Conservation (phyloP, 2,888 invertebrate species). For the Ophion ventricosus region DNA sequence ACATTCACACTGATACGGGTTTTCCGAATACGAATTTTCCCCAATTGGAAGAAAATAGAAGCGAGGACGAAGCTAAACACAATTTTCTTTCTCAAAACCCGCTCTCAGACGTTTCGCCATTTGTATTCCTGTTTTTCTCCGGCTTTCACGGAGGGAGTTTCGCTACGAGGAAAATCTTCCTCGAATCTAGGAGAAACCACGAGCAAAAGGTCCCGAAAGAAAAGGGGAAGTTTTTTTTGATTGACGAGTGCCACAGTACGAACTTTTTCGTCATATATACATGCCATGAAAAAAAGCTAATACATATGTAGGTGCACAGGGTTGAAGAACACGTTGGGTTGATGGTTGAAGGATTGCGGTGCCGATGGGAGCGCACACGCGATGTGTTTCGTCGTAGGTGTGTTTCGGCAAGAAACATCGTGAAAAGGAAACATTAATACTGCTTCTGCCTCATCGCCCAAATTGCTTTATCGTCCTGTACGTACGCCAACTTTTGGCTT, state of each 20-base stretch:
- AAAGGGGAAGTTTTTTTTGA: slow-evolving; percentile 37
- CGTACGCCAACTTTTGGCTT: slow-evolving; percentile 7
- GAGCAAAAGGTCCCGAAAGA: slow-evolving; percentile 12
- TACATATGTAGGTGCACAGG: slow-evolving; percentile 15
- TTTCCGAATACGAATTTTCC: slow-evolving; percentile 37
- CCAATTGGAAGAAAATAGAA: slow-evolving; percentile 18
- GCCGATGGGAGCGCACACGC: slow-evolving; percentile 32
- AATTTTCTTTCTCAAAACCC: slow-evolving; percentile 46
- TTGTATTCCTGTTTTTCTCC: slow-evolving; percentile 20
- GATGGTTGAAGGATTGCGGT: slow-evolving; percentile 54
- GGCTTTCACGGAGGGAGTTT: slow-evolving; percentile 8
- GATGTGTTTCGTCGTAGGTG: slow-evolving; percentile 50
- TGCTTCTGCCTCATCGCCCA: slow-evolving; percentile 57
- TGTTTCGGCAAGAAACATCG: slow-evolving; percentile 30
- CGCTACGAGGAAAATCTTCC: slow-evolving; percentile 28
- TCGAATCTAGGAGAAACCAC: slow-evolving; percentile 34
- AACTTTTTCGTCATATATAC: slow-evolving; percentile 24
- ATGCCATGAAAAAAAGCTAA: neutral
- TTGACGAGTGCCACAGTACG: slow-evolving; percentile 52
- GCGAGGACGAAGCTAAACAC: slow-evolving; percentile 32
- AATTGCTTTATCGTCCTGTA: slow-evolving; percentile 60
- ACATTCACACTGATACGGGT: slow-evolving; percentile 17
- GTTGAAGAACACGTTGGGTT: slow-evolving; percentile 10
- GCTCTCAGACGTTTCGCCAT: slow-evolving; percentile 10
- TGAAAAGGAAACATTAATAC: slow-evolving; percentile 60